Evolutionary conservation across 2,113 vertebrate species (phyloP), one percentile per base, ranked within the genome.

Genomic region (Sinosuthora webbiana): DNA sequence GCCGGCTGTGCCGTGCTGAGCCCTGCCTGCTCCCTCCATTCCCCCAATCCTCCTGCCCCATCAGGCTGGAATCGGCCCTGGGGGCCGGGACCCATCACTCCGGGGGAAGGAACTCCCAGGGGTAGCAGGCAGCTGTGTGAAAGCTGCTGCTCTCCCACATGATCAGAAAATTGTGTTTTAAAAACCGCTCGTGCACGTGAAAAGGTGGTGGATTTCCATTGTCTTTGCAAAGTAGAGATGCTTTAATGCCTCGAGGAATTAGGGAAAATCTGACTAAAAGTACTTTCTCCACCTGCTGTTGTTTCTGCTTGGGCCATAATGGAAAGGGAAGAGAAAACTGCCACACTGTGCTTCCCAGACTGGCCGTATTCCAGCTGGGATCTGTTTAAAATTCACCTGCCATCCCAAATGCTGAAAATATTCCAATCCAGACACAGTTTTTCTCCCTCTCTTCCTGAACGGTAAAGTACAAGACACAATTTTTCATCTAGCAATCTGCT

Each of bases 21-120:
- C 42, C 20, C 41, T 17, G n/a, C 62, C 27, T 4, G 33, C 37
- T 63, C 45, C 85, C 74, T 15, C 65, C 24, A 3, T 4, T 6
- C 23, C 27, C 45, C 4, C 7, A 10, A 7, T 3, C 8, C 1
- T 5, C 1, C 49, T 4, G 45, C 45, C 2, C 0, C 4, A 19
- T 2, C 39, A 0, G 1, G 8, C n/a, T 16, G 28, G 27, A 37
- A 6, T 0, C 20, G 67, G 23, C 42, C 37, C 53, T 7, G 10
- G 16, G 17, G 2, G 17, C 31, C 35, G 5, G n/a, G 15, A 55
- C 18, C 31, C 23, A 0, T 7, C 25, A 0, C 78, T 14, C 15
- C 1, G 2, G 8, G 31, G 15, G 9, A 22, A 27, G 60, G 39
- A n/a, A 24, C 12, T 49, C 56, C 64, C 74, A 18, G 6, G 1